Evolutionary conservation across 1,140 invertebrate species (phyloP).

Genomic region (Bombus vancouverensis): DNA sequence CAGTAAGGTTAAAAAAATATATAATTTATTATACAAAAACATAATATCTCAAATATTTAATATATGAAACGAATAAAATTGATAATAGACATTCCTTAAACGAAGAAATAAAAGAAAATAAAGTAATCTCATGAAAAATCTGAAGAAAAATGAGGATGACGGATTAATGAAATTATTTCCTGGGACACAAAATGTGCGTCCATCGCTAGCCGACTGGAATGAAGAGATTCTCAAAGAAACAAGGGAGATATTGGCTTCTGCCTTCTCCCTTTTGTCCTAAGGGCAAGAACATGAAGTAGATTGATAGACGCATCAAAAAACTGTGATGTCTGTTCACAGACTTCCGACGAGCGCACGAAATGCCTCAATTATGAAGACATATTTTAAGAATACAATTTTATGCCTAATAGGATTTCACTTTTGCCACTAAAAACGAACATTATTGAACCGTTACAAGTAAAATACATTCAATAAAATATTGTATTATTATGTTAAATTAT

Average conservation of each 20-base stretch:
- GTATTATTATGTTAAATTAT: too few relatives aligned
- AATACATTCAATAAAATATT: too few relatives aligned
- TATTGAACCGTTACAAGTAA: neutral
- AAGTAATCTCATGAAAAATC: neutral
- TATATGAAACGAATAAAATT: neutral
- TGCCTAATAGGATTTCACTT: neutral
- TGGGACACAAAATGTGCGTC: conserved; percentile 9
- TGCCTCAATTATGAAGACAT: neutral
- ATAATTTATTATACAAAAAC: neutral
- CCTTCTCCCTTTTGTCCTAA: neutral
- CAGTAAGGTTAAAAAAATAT: too few relatives aligned
- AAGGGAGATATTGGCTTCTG: conserved; percentile 18
- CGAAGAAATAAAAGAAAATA: neutral
- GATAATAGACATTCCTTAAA: neutral
- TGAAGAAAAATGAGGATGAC: neutral
- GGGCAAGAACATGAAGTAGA: conserved; percentile 16
- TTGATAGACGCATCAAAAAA: conserved; percentile 16
- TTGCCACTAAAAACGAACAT: neutral
- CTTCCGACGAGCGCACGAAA: neutral
- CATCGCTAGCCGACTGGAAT: conserved; percentile 9
- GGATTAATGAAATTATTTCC: neutral
- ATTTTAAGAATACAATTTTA: neutral
- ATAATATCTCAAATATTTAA: neutral
- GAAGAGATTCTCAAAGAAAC: conserved; percentile 29
- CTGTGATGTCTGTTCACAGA: neutral